phyloP scores from a whole-genome alignment of 2,113 vertebrate genomes.

The Loxodonta africana region DNA sequence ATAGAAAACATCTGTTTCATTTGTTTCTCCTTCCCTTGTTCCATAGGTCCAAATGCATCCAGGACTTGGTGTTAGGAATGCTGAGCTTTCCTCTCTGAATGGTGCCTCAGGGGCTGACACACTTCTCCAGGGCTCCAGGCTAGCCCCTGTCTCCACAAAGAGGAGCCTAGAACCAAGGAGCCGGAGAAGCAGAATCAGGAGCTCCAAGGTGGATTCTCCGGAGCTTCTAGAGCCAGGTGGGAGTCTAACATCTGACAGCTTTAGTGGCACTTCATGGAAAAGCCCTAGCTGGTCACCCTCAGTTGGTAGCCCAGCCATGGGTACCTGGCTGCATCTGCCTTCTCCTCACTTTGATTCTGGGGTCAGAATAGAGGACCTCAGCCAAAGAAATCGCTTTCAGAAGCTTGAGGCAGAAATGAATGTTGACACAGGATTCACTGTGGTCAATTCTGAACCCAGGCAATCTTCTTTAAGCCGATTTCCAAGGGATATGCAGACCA shows the following conservation, averaged over 20 bases:
- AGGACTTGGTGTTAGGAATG: slow-evolving; percentile 79
- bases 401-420: slow-evolving; percentile 89
- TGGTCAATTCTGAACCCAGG: neutral
- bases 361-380: slow-evolving; percentile 56
- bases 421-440: slow-evolving; percentile 92
- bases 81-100: slow-evolving; percentile 83
- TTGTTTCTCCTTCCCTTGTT: neutral
- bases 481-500: slow-evolving; percentile 63
- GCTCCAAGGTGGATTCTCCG: neutral
- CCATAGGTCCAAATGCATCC: slow-evolving; percentile 90
- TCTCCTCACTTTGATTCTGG: neutral
- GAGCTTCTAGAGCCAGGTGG: slow-evolving; percentile 21
- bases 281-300: slow-evolving; percentile 81
- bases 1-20: neutral
- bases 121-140: neutral
- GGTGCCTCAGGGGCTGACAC: fast-evolving
- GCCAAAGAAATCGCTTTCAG: slow-evolving; percentile 44
- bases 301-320: slow-evolving; percentile 73
- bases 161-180: neutral
- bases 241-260: slow-evolving; percentile 70
- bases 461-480: slow-evolving; percentile 61
- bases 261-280: slow-evolving; percentile 80
- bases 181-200: slow-evolving; percentile 10
- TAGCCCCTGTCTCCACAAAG: neutral
- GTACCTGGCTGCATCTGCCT: neutral